phyloP scores from a whole-genome alignment of 2,797 vertebrate species.

The Sebastes paucispinis region DNA sequence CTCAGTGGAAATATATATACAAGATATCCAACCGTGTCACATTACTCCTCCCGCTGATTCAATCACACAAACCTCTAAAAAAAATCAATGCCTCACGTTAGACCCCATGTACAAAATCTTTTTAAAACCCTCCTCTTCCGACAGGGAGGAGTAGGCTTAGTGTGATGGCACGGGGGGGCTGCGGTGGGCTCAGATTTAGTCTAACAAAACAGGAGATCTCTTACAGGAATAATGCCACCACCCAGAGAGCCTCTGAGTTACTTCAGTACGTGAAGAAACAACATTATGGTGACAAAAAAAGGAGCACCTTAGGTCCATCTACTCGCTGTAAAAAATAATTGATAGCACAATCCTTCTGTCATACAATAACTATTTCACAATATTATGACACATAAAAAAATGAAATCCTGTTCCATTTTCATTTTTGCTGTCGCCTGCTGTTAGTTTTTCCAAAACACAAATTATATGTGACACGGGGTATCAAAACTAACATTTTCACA shows the following conservation, averaged over 20 bases:
- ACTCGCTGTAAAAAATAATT: conserved; percentile 10
- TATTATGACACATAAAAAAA: conserved; percentile 26
- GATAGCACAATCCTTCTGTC: background rate
- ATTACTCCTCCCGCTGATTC: conserved; percentile 75
- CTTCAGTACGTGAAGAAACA: conserved; percentile 37
- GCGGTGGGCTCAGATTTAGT: conserved; percentile 58
- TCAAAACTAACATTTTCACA: conserved; percentile 8
- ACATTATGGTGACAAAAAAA: conserved; percentile 34
- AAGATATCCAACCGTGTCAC: conserved; percentile 60
- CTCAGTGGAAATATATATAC: conserved; percentile 50
- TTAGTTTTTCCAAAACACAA: conserved; percentile 20
- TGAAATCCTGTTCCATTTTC: conserved; percentile 10
- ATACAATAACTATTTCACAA: conserved; percentile 8
- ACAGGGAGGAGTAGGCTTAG: conserved; percentile 70
- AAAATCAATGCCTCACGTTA: conserved; percentile 61
- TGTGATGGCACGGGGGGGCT: conserved; percentile 27
- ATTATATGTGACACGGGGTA: conserved; percentile 3
- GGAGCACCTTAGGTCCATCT: background rate
- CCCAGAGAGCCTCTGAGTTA: conserved; percentile 39
- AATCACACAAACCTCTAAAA: conserved; percentile 66
- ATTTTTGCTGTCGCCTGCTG: conserved; percentile 6
- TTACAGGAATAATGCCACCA: conserved; percentile 68
- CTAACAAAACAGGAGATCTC: conserved; percentile 70
- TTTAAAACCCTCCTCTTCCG: conserved; percentile 57
- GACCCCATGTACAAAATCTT: conserved; percentile 49